These are phyloP conservation scores for Rhinichthys osculus DNA, from an alignment of 2,797 vertebrate genomes.

Conservation along the genomic window DNA sequence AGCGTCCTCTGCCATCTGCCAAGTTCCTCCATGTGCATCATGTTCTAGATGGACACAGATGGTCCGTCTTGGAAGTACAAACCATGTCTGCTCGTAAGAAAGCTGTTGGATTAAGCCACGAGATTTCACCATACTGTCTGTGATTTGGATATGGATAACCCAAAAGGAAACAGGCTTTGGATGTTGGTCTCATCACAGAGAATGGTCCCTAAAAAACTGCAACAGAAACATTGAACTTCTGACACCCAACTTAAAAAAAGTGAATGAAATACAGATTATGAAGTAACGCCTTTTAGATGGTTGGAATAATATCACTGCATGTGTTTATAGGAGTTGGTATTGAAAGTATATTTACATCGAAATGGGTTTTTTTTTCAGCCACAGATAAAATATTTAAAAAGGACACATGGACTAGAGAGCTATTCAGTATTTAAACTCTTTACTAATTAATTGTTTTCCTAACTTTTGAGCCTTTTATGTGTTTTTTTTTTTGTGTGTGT, in stretches of 20 bases:
- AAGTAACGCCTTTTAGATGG: background rate
- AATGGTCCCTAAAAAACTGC: background rate
- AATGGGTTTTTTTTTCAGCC: background rate
- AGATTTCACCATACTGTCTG: slow-evolving; percentile 11
- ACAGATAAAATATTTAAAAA: background rate
- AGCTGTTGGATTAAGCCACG: background rate
- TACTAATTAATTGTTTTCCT: background rate
- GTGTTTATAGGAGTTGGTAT: background rate
- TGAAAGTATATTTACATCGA: background rate
- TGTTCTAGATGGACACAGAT: slow-evolving; percentile 19
- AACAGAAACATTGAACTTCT: background rate
- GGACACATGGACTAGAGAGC: background rate
- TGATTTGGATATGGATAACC: background rate
- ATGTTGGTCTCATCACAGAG: background rate
- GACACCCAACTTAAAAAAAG: background rate
- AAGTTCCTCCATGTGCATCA: slow-evolving; percentile 19
- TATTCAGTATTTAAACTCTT: background rate
- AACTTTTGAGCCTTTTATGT: background rate
- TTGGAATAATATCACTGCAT: background rate
- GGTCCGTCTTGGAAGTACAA: slow-evolving; percentile 9
- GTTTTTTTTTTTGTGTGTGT: background rate
- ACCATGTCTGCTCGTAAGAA: background rate
- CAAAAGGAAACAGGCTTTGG: background rate
- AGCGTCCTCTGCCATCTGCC: background rate
- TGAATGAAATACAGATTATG: background rate